Evolutionary conservation across 2,797 vertebrate genomes (phyloP).

Genomic region (Pogoniulus pusillus): DNA sequence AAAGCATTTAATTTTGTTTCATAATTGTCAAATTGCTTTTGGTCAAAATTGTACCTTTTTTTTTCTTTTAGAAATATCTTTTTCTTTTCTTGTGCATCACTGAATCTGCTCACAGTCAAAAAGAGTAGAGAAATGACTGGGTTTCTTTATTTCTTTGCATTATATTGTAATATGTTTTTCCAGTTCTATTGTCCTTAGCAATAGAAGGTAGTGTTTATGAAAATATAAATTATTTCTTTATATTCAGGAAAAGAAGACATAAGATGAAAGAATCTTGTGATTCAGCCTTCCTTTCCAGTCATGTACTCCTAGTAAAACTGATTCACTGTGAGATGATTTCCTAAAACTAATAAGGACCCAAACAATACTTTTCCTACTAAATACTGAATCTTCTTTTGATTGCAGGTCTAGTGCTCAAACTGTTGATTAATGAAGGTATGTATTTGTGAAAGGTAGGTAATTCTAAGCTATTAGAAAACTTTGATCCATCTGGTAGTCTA

Average conservation of each 20-base stretch:
- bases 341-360: background rate
- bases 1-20: background rate
- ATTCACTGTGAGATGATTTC: background rate
- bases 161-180: background rate
- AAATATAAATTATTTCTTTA: background rate
- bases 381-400: background rate
- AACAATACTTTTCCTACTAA: background rate
- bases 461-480: background rate
- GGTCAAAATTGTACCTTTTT: accelerated
- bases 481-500: background rate
- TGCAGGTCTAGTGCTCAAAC: background rate
- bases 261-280: background rate
- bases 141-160: background rate
- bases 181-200: background rate
- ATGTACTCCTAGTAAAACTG: background rate
- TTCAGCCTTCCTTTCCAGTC: background rate
- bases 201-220: background rate
- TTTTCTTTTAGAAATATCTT: background rate
- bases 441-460: background rate
- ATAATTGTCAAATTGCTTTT: background rate
- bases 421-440: background rate
- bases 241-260: background rate
- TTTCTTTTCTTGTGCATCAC: background rate
- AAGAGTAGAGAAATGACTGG: background rate
- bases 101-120: too few relatives aligned